phyloP scores from a whole-genome alignment of 2,888 invertebrate species.

The Halictus ligatus region DNA sequence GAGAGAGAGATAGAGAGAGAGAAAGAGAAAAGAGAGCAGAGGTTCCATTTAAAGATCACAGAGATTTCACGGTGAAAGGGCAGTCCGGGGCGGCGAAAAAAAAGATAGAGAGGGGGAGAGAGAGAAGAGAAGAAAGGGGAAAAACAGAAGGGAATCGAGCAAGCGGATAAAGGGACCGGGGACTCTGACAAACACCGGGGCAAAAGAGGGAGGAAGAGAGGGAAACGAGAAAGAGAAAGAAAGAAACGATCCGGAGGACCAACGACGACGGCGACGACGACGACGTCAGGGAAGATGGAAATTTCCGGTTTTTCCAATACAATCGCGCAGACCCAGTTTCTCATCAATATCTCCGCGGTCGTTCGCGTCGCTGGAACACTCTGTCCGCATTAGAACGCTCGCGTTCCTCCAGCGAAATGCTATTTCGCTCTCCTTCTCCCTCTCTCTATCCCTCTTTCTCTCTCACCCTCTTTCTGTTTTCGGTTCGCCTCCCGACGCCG shows the following conservation, averaged over 20 bases:
- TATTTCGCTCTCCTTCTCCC: background rate
- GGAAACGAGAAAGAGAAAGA: background rate
- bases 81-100: background rate
- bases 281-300: constrained; percentile 26
- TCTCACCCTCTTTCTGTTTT: background rate
- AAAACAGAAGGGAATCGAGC: constrained; percentile 16
- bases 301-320: constrained; percentile 34
- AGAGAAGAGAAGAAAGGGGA: background rate
- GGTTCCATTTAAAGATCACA: constrained; percentile 50
- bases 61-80: constrained; percentile 17
- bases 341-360: constrained; percentile 13
- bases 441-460: background rate
- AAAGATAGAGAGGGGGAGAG: background rate
- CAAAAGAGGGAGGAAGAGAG: background rate
- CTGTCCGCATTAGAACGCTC: constrained; percentile 10
- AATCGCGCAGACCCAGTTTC: constrained; percentile 11
- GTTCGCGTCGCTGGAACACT: background rate
- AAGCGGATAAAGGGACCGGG: constrained; percentile 17
- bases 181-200: constrained; percentile 11
- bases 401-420: background rate
- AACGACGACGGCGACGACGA: background rate
- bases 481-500: background rate
- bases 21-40: constrained; percentile 14
- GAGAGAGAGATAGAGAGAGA: background rate
- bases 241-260: constrained; percentile 15